A percentile compares a stretch with the other conserved stretches of the same genome.
phyloP scores from a whole-genome alignment of 2,113 vertebrate genomes.

The Ophiodon elongatus region DNA sequence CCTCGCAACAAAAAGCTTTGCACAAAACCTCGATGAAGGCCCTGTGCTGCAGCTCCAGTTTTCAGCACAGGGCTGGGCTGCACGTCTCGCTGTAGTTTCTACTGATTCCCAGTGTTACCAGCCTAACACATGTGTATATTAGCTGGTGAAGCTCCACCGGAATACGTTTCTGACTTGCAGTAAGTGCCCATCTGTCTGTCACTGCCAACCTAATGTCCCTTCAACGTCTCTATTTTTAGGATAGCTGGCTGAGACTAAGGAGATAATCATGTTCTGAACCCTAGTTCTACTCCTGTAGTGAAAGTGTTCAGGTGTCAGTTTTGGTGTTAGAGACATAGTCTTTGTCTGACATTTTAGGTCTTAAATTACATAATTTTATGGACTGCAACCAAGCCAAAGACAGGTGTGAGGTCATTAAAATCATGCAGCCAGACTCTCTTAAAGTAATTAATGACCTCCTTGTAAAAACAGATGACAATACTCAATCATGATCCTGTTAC shows the following conservation, averaged over 20 bases:
- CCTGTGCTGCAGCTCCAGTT: neutral
- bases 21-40: neutral
- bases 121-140: neutral
- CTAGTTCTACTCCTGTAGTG: neutral
- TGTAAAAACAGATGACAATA: conserved; percentile 28
- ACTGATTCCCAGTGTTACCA: conserved; percentile 2
- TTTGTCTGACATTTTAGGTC: neutral
- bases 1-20: neutral
- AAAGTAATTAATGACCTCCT: conserved; percentile 28
- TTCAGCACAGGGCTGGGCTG: neutral
- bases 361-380: neutral
- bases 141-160: neutral
- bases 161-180: conserved; percentile 8
- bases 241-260: neutral
- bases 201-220: conserved; percentile 15
- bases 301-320: neutral
- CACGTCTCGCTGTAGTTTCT: neutral
- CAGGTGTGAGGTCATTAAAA: neutral
- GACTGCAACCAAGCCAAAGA: neutral
- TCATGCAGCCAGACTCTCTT: neutral
- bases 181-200: conserved; percentile 16
- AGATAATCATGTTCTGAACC: neutral
- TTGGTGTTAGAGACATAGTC: neutral
- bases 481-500: conserved; percentile 21
- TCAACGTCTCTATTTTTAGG: conserved; percentile 16